Evolutionary conservation across 2,888 invertebrate species (phyloP).

Genomic region (Schrankia costaestrigalis): DNA sequence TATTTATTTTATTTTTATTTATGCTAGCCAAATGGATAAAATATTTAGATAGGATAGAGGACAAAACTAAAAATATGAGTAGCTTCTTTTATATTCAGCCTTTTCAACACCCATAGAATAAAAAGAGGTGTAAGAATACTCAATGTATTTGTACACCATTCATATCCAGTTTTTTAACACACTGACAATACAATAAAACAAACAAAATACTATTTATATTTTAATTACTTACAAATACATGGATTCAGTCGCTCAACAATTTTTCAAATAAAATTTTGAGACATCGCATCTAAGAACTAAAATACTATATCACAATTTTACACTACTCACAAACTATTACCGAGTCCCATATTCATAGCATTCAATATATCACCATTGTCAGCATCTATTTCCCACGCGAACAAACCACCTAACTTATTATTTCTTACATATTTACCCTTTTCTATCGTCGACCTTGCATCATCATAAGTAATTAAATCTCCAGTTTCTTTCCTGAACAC

Average conservation of each 20-base stretch:
- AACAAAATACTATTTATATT: conserved; percentile 15
- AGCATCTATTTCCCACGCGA: conserved; percentile 75
- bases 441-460: conserved; percentile 69
- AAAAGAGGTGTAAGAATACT: too few species aligned
- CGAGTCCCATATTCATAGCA: conserved; percentile 73
- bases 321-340: conserved; percentile 52
- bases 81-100: too few species aligned
- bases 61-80: too few species aligned
- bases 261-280: conserved; percentile 41
- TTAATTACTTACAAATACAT: conserved; percentile 35
- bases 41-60: too few species aligned
- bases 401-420: conserved; percentile 70
- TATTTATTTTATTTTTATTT: too few species aligned
- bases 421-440: conserved; percentile 74
- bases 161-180: too few species aligned
- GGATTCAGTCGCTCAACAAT: conserved; percentile 38
- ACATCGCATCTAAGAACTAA: conserved; percentile 35
- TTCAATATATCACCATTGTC: conserved; percentile 73
- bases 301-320: conserved; percentile 36
- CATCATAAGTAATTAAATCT: conserved; percentile 70
- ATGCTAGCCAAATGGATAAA: too few species aligned
- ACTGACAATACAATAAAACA: conserved; percentile 9
- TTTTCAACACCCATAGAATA: too few species aligned
- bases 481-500: conserved; percentile 69
- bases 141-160: too few species aligned